Base-by-base conservation (phyloP, 2,888 invertebrate genomes). In the Gnatocerus cornutus region DNA sequence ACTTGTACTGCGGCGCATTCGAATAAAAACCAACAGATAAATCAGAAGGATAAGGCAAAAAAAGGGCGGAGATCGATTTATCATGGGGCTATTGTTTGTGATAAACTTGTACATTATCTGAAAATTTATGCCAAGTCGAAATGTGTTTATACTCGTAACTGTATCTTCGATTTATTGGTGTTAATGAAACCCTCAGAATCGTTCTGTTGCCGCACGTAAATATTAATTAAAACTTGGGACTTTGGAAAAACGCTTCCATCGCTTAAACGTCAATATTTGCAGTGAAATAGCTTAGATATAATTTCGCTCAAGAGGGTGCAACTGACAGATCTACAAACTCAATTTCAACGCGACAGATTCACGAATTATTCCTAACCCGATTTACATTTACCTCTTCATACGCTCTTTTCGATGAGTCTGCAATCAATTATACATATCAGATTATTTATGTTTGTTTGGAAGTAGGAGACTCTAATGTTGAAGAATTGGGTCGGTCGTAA, bases 261-360 rank as follows among this genome's bases (percentile, higher is more conserved):
- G 13, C 50, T 52, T 52, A 52, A 62, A 16, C 53, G 65, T 65
- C 65, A 65, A 65, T 65, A 65, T 65, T 65, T 65, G 56, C 65
- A 56, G 45, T 55, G 65, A 56, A 63, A 65, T 56, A 46, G 55
- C 56, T 65, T 48, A 65, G 64, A 53, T 64, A 53, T 64, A 64
- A 64, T 64, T 64, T 64, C 56, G 48, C 16, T 45, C 43, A 41
- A 64, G 64, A 45, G 64, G 65, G 65, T 65, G 65, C 65, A 65
- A 56, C 65, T 65, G 65, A 65, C 65, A 65, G 56, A 65, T 65
- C 65, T 37, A 65, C 65, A 65, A 65, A 65, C 56, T 65, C 65
- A 65, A 65, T 65, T 65, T 65, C 53, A 41, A 50, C 27, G 27
- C 64, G 41, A 53, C 53, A 43, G 45, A 64, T 52, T 52, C 21